phyloP scores from a whole-genome alignment of 2,888 invertebrate genomes.

The Megalurothrips usitatus region DNA sequence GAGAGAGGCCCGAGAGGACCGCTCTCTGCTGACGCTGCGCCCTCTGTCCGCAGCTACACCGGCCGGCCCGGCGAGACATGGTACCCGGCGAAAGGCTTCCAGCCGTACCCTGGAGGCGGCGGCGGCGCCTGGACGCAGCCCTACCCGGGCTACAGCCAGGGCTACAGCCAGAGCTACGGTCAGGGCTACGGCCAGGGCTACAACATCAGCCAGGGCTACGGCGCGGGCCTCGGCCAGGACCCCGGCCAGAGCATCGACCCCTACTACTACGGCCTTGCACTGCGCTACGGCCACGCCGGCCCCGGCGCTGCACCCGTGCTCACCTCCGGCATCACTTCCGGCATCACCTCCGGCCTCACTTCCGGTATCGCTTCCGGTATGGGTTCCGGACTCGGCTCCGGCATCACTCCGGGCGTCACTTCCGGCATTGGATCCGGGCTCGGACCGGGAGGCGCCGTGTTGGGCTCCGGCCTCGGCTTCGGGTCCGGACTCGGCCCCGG shows the following conservation, averaged over 20 bases:
- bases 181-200: no score
- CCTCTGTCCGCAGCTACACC: constrained; percentile 5
- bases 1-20: background rate
- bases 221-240: background rate
- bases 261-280: background rate
- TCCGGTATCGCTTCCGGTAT: background rate
- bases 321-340: background rate
- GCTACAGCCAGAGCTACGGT: background rate
- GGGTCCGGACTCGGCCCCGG: background rate
- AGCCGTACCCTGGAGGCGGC: no score
- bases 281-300: background rate
- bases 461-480: background rate
- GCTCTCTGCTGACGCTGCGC: background rate
- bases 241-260: background rate
- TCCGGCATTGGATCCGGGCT: background rate
- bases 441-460: background rate
- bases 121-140: no score
- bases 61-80: background rate
- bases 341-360: background rate
- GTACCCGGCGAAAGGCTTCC: background rate
- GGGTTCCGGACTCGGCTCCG: background rate
- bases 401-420: background rate
- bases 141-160: background rate
- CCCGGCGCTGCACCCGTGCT: background rate
- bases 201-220: no score